Conservation (phyloP, 1,140 invertebrate species). For the Rhyzopertha dominica region DNA sequence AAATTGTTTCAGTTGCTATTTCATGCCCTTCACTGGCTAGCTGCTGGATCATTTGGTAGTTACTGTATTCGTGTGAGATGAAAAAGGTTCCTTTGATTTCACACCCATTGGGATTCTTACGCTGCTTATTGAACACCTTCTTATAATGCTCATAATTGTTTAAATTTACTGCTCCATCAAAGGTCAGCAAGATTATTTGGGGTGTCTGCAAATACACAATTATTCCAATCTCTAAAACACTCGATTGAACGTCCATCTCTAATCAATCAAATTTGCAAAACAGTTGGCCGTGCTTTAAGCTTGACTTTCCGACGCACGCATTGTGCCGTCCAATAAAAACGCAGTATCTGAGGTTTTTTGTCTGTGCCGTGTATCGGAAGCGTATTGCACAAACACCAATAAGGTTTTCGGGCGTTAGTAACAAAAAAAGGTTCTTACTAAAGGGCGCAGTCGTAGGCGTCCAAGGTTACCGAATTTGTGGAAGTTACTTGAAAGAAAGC, state of each 20-base stretch:
- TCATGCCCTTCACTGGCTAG: conserved; percentile 86
- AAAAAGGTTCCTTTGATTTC: conserved; percentile 90
- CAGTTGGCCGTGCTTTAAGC: background rate
- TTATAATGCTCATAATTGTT: conserved; percentile 88
- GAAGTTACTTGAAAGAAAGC: too few relatives aligned
- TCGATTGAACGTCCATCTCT: too few relatives aligned
- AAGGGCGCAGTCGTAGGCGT: too few relatives aligned
- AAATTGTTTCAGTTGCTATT: conserved; percentile 86
- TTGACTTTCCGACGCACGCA: background rate
- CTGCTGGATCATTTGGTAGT: conserved; percentile 88
- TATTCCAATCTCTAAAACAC: too few relatives aligned
- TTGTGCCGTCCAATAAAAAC: background rate
- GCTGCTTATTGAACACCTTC: conserved; percentile 73
- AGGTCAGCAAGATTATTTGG: conserved; percentile 89
- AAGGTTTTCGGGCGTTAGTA: too few relatives aligned
- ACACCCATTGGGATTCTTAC: conserved; percentile 86
- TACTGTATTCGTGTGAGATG: conserved; percentile 90
- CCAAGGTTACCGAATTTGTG: too few relatives aligned
- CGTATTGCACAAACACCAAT: too few relatives aligned
- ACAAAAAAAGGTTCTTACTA: too few relatives aligned
- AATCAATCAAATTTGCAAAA: too few relatives aligned
- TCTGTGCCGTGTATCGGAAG: too few relatives aligned
- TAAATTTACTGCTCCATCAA: conserved; percentile 88
- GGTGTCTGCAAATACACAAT: conserved; percentile 79
- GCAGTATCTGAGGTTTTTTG: too few relatives aligned